A percentile compares a stretch with the other conserved stretches of the same genome.
These are phyloP conservation scores for Tribolium madens DNA, from an alignment of 1,140 invertebrate species.

Conservation along the genomic window DNA sequence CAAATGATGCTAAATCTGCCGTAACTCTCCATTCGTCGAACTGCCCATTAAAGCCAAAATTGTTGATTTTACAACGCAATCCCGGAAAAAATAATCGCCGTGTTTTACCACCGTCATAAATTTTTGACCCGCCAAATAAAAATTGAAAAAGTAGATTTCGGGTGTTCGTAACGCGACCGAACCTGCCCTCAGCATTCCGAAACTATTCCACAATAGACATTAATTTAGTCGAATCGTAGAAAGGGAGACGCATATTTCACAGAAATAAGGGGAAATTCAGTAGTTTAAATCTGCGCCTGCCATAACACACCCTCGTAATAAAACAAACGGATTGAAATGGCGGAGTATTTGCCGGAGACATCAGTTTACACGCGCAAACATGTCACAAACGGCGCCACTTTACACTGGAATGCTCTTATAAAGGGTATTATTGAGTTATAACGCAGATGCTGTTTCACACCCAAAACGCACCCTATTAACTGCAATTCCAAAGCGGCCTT, in stretches of 20 bases:
- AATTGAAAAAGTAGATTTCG: constrained; percentile 17
- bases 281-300: constrained; percentile 44
- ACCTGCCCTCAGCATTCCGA: constrained; percentile 20
- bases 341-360: constrained; percentile 53
- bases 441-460: constrained; percentile 53
- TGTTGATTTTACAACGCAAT: constrained; percentile 14
- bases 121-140: constrained; percentile 19
- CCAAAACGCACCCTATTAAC: constrained; percentile 44
- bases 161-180: constrained; percentile 19
- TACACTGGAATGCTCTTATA: constrained; percentile 56
- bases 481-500: constrained; percentile 23
- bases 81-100: not conserved
- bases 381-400: constrained; percentile 57
- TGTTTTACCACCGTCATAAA: constrained; percentile 14
- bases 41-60: constrained; percentile 12
- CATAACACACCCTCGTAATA: constrained; percentile 49
- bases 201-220: constrained; percentile 34
- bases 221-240: constrained; percentile 13
- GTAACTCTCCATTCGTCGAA: not conserved
- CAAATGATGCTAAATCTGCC: not conserved
- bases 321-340: constrained; percentile 52
- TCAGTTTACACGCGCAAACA: constrained; percentile 55
- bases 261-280: constrained; percentile 41
- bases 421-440: constrained; percentile 55
- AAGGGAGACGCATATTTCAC: constrained; percentile 21